Conservation (phyloP, 2,113 vertebrate species). For the Meleagris gallopavo region DNA sequence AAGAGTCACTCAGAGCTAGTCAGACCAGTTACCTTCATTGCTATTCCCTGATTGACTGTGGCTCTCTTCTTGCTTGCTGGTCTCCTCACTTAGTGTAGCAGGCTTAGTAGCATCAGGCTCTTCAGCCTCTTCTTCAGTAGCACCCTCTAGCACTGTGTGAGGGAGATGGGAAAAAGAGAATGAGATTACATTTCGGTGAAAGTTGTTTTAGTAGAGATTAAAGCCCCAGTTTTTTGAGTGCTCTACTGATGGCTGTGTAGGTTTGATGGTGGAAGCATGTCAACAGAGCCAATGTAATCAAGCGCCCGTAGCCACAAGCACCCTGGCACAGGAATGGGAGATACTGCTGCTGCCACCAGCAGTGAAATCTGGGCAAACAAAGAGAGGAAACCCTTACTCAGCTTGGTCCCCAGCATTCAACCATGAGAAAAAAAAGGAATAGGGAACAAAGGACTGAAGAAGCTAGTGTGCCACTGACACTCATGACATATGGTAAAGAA, state of each 20-base stretch:
- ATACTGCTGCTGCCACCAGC: not conserved
- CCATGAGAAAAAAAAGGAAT: not conserved
- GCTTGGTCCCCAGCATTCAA: not conserved
- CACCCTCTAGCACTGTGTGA: constrained; percentile 63
- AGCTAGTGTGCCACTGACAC: not conserved
- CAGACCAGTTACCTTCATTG: constrained; percentile 80
- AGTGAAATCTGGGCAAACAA: not conserved
- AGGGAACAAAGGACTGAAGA: not conserved
- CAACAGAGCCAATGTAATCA: not conserved
- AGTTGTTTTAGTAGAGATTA: not conserved
- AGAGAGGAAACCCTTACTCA: not conserved
- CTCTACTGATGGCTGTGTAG: not conserved
- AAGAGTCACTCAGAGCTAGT: not conserved
- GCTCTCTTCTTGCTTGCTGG: constrained; percentile 21
- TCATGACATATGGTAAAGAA: not conserved
- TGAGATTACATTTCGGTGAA: not conserved
- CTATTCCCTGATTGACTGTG: constrained; percentile 59
- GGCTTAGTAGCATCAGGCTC: constrained; percentile 31
- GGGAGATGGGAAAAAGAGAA: not conserved
- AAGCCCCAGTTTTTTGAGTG: not conserved
- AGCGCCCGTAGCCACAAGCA: fast-evolving
- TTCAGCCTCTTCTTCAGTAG: constrained; percentile 60
- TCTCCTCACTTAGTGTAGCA: constrained; percentile 43
- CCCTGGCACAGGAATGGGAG: not conserved
- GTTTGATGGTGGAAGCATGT: not conserved